A percentile compares a stretch with the other conserved stretches of the same genome.
Conservation (phyloP, 2,797 vertebrate species). For the Malacoctenus gilli region DNA sequence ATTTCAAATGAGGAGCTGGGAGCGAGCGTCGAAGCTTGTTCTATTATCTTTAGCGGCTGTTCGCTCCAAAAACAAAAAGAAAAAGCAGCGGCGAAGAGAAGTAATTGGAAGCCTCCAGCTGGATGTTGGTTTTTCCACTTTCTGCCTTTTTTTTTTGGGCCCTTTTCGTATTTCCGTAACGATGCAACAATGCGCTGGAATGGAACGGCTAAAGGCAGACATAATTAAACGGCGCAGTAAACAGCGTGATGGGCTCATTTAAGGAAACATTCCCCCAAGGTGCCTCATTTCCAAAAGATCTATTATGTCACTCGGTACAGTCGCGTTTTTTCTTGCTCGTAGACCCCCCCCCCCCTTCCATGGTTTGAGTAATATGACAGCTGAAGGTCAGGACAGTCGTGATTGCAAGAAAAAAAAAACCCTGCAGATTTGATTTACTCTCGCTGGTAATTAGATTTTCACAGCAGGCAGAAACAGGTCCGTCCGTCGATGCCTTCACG, state of each 20-base stretch:
- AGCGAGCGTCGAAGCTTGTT: too few species aligned
- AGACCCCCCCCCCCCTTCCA: too few species aligned
- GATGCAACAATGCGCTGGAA: conserved; percentile 5
- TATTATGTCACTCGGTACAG: neutral
- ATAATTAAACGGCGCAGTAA: conserved; percentile 14
- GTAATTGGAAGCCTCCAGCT: conserved; percentile 7
- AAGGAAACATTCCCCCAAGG: neutral
- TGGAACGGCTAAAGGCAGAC: conserved; percentile 4
- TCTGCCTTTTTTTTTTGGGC: neutral
- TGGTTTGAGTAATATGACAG: conserved; percentile 4
- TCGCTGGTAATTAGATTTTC: neutral
- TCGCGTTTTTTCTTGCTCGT: too few species aligned
- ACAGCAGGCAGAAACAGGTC: neutral
- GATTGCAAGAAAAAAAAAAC: too few species aligned
- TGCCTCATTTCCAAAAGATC: conserved; percentile 9
- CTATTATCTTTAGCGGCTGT: neutral
- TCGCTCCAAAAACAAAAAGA: neutral
- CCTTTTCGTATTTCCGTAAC: neutral
- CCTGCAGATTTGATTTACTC: conserved; percentile 11
- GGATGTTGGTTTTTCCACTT: conserved; percentile 2
- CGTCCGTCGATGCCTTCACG: conserved; percentile 4
- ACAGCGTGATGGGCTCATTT: conserved; percentile 1
- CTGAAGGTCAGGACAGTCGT: conserved; percentile 1
- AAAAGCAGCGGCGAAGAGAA: neutral
- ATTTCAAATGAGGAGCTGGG: neutral